Base-by-base conservation (phyloP, 1,140 invertebrate genomes). In the Rhynchophorus ferrugineus region DNA sequence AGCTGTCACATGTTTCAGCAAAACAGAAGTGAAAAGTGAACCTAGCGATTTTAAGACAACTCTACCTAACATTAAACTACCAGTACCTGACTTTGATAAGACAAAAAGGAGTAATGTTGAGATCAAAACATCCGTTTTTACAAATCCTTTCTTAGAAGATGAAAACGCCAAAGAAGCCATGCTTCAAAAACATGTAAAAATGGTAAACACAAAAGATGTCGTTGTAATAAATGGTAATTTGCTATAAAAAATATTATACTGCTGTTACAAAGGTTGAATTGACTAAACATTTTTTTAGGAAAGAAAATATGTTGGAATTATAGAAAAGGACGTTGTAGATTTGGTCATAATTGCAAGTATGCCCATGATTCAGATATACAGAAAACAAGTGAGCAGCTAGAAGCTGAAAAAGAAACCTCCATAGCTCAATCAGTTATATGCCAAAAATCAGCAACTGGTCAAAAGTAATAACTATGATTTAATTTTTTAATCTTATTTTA, bases 291-390 rank as follows among this genome's bases (percentile, higher is more conserved):
- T 17, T 14, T 33, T 52, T 45, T 53, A 53, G 50, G 50, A 0
- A 86, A 84, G 61, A 90, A 91, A 70, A 86, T 95, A 29, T 96
- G 93, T 67, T 95, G 88, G 85, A 95, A 93, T 72, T 92, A 91
- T 68, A 77, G 87, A 17, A 93, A 91, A 71, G 91, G 92, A 3
- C 76, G 84, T 14, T 96, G 93, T 67, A 77, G 87, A 22, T 93
- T 92, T 73, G 91, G 91, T 3, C 88, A 90, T 60, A 92, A 90
- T 56, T 96, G 93, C 66, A 89, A 87, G 49, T 96, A 85, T 74
- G 89, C 89, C 2, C 93, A 96, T 72, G 90, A 93, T 62, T 87
- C 89, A 0, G 89, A 92, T 70, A 71, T 91, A 35, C 80, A 81
- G 61, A 76, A 75, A 49, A 74, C 71, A 38, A 62, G 71, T 39